These are phyloP conservation scores for Eutrigla gurnardus DNA, from an alignment of 2,797 vertebrate species.

Conservation along the genomic window DNA sequence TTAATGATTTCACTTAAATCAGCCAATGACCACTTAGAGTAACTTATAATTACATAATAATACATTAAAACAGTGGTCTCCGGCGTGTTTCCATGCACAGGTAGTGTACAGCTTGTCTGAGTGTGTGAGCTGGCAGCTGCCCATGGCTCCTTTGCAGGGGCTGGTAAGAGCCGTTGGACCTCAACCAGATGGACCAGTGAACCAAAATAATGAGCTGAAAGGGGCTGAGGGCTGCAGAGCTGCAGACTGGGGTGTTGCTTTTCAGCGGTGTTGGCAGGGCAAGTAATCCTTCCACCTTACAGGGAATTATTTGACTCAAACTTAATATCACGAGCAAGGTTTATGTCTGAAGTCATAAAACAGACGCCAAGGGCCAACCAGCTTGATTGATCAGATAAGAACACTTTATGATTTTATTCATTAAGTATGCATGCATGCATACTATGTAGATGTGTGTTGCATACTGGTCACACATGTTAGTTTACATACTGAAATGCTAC, in stretches of 20 bases:
- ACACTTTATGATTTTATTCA: not conserved
- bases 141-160: slow-evolving; percentile 47
- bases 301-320: slow-evolving; percentile 34
- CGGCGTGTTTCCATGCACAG: slow-evolving; percentile 33
- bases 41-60: not conserved
- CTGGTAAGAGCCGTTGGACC: slow-evolving; percentile 56
- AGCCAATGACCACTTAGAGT: not conserved
- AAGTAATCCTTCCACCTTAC: slow-evolving; percentile 42
- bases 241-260: slow-evolving; percentile 46
- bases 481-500: not conserved
- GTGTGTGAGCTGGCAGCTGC: slow-evolving; percentile 50
- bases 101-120: slow-evolving; percentile 33
- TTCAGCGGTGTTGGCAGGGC: slow-evolving; percentile 34
- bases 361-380: not conserved
- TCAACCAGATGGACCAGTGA: slow-evolving; percentile 71
- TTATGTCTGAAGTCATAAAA: slow-evolving; percentile 10
- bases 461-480: not conserved
- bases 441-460: not conserved
- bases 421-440: not conserved
- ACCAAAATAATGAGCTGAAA: slow-evolving; percentile 75
- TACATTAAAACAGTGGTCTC: not conserved
- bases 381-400: slow-evolving; percentile 1
- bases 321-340: slow-evolving; percentile 30
- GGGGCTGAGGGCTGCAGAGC: slow-evolving; percentile 56
- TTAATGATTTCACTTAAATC: not conserved